Evolutionary conservation across 2,888 invertebrate species (phyloP).

Genomic region (Tolmerus cingulatus): DNA sequence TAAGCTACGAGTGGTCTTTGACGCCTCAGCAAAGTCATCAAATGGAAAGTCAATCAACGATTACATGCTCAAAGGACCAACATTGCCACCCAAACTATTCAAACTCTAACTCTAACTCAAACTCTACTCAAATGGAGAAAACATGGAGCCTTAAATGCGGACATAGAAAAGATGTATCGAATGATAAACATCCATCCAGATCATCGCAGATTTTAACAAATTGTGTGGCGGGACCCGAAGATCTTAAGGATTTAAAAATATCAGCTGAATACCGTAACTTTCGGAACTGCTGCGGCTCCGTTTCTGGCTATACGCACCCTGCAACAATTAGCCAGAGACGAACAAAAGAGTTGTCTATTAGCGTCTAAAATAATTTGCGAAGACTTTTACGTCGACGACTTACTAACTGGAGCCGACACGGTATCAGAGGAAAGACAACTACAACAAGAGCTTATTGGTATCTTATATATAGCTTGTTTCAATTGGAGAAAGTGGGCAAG

Average conservation of each 20-base stretch:
- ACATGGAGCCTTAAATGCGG: too few relatives aligned
- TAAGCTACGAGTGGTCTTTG: too few relatives aligned
- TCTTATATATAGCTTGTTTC: neutral
- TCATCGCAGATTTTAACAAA: neutral
- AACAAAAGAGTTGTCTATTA: neutral
- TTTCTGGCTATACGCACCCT: neutral
- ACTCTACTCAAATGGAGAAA: too few relatives aligned
- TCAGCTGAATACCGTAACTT: neutral
- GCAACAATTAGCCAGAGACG: neutral
- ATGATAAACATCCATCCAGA: too few relatives aligned
- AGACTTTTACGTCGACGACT: neutral
- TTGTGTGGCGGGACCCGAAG: neutral
- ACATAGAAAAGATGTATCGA: too few relatives aligned
- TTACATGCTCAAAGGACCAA: too few relatives aligned
- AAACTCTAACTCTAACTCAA: too few relatives aligned
- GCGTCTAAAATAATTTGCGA: neutral
- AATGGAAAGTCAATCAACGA: too few relatives aligned
- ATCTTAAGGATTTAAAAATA: neutral
- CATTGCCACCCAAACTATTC: too few relatives aligned
- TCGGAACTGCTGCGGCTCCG: too few relatives aligned
- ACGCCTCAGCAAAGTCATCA: too few relatives aligned
- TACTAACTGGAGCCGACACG: neutral
- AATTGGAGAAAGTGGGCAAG: neutral
- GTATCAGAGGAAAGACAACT: neutral
- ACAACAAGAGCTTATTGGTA: neutral